Base-by-base conservation (phyloP, 2,888 invertebrate species). In the Boloria euphrosyne region DNA sequence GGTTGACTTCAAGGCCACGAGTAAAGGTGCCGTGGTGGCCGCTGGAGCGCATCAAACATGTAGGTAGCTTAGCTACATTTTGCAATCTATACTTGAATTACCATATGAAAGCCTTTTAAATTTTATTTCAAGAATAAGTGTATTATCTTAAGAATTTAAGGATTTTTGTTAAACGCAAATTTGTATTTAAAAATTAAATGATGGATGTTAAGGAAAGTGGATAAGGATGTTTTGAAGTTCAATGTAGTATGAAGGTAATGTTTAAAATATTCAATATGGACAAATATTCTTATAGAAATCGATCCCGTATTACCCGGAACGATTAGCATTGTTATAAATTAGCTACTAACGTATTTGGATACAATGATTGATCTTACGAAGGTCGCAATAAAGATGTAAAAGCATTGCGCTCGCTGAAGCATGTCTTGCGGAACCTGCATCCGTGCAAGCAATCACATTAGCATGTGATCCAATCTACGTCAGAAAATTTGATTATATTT, bases 1-100 rank as follows among this genome's bases (percentile, higher is more conserved):
- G 57, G 66, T 66, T 52, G 66, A 53, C 47, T 47, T 38, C 66
- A 66, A 66, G 66, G 66, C 53, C 53, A 43, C 43, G 50, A 54
- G 62, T 52, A 58, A 66, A 62, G 57, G 66, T 66, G 66, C 27
- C 57, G 52, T 27, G 47, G 59, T 59, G 59, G 49, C 17, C 49
- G 49, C 38, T 58, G 62, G 43, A 63, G 66, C 66, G 66, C 59
- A 59, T 59, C 59, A 49, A 18, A 14, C 17, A 59, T 49, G 31
- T n/a, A 16, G 16, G 31, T n/a, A 16, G 16, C 59, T 38, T n/a
- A 27, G 4, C 13, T 49, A 17, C 57, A 3, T 59, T 38, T 49
- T 31, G 59, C 59, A 59, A 59, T 49, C 16, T 49, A 47, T 6
- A 59, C 6, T 38, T 17, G 17, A 31, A 49, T 59, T 31, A 49